phyloP scores from a whole-genome alignment of 2,888 invertebrate species.

The Eupithecia pulchellata region DNA sequence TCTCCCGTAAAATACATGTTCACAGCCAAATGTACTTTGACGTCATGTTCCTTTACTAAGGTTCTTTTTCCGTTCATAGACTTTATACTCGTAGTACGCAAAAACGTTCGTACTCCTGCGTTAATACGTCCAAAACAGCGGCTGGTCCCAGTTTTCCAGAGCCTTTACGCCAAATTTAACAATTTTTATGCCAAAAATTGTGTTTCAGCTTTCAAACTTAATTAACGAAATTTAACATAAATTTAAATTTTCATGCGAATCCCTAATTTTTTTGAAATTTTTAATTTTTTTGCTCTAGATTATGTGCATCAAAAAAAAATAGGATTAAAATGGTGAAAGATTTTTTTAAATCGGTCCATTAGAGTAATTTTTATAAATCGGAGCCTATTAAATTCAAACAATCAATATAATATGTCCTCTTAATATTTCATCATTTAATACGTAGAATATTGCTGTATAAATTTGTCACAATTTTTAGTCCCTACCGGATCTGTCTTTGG shows the following conservation, averaged over 20 bases:
- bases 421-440: too few relatives aligned
- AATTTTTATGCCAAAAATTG: not conserved
- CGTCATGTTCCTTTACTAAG: not conserved
- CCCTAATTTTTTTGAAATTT: too few relatives aligned
- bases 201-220: too few relatives aligned
- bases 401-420: too few relatives aligned
- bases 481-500: not conserved
- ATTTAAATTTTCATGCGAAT: too few relatives aligned
- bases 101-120: not conserved
- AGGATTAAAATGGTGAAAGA: too few relatives aligned
- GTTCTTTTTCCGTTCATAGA: not conserved
- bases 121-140: not conserved
- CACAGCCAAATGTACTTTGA: not conserved
- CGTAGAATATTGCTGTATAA: not conserved
- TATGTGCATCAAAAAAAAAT: too few relatives aligned
- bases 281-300: too few relatives aligned
- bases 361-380: too few relatives aligned
- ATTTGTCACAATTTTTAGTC: not conserved
- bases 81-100: not conserved
- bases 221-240: too few relatives aligned
- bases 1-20: not conserved
- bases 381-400: too few relatives aligned
- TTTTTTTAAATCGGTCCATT: too few relatives aligned
- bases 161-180: not conserved
- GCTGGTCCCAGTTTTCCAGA: not conserved